These are phyloP conservation scores for Eulithis testata DNA, from an alignment of 2,888 invertebrate species.

Conservation along the genomic window DNA sequence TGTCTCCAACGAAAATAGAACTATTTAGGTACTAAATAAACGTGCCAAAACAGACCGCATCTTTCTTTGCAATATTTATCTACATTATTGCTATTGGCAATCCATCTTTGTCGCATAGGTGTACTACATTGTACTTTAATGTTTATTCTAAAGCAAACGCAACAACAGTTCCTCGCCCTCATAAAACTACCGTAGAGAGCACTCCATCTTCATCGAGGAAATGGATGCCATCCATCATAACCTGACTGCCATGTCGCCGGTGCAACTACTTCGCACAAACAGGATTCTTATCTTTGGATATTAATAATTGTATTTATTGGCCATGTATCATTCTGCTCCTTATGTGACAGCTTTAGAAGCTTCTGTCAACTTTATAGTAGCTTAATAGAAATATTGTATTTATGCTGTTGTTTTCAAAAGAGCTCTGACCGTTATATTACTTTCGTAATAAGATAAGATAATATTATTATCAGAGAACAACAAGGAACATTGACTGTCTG, in stretches of 20 bases:
- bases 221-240: conserved; percentile 27
- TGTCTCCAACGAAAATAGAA: no score
- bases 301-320: conserved; percentile 35
- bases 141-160: conserved; percentile 17
- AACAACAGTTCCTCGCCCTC: conserved; percentile 29
- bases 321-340: conserved; percentile 21
- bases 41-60: no score
- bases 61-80: no score
- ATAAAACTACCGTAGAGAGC: conserved; percentile 32
- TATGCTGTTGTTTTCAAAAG: background rate
- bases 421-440: background rate
- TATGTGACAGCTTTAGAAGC: conserved; percentile 27
- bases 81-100: background rate
- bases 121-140: conserved; percentile 19
- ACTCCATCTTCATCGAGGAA: conserved; percentile 32
- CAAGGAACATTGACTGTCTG: no score
- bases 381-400: conserved; percentile 24
- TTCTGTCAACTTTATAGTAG: conserved; percentile 21
- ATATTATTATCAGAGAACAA: no score
- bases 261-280: background rate
- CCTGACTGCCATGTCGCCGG: background rate
- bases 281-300: conserved; percentile 22
- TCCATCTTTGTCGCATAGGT: background rate
- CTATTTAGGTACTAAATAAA: no score
- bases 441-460: no score